Evolutionary conservation across 2,888 invertebrate species (phyloP).

Genomic region (Ormyrus rosae): DNA sequence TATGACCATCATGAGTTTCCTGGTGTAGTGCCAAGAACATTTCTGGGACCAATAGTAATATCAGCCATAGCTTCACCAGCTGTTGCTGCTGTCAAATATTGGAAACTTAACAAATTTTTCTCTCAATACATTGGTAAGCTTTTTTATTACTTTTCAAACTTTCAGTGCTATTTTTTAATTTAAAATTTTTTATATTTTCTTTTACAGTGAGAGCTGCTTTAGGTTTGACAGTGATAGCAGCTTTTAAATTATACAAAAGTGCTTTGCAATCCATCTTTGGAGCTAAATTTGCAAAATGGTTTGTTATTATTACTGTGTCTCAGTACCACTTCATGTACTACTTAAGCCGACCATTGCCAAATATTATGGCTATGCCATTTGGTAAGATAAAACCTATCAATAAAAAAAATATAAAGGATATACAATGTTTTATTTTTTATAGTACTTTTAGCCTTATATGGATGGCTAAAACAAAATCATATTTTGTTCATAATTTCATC

Average conservation of each 20-base stretch:
- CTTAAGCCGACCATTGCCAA: conserved; percentile 94
- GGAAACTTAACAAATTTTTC: conserved; percentile 89
- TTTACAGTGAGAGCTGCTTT: conserved; percentile 89
- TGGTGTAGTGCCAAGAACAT: conserved; percentile 97
- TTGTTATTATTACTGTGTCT: conserved; percentile 87
- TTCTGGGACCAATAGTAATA: conserved; percentile 92
- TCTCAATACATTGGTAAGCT: conserved; percentile 90
- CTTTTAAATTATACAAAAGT: conserved; percentile 85
- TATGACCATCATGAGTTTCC: conserved; percentile 99
- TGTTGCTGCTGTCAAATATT: conserved; percentile 81
- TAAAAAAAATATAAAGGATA: conserved; percentile 5
- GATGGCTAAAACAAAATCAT: conserved; percentile 88
- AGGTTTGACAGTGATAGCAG: conserved; percentile 84
- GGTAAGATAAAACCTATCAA: conserved; percentile 79
- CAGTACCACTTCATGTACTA: conserved; percentile 99
- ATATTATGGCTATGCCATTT: conserved; percentile 93
- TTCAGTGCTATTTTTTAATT: background rate
- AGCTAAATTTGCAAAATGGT: conserved; percentile 87
- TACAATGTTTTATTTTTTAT: conserved; percentile 70
- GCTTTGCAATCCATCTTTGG: conserved; percentile 89
- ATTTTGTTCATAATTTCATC: conserved; percentile 87
- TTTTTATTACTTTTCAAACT: conserved; percentile 6
- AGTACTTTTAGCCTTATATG: conserved; percentile 91
- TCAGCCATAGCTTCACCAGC: conserved; percentile 88
- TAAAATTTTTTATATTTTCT: conserved; percentile 59